A percentile compares a stretch with the other conserved stretches of the same genome.
These are phyloP conservation scores for Tenthredo amoena DNA, from an alignment of 2,888 invertebrate species.

Conservation along the genomic window DNA sequence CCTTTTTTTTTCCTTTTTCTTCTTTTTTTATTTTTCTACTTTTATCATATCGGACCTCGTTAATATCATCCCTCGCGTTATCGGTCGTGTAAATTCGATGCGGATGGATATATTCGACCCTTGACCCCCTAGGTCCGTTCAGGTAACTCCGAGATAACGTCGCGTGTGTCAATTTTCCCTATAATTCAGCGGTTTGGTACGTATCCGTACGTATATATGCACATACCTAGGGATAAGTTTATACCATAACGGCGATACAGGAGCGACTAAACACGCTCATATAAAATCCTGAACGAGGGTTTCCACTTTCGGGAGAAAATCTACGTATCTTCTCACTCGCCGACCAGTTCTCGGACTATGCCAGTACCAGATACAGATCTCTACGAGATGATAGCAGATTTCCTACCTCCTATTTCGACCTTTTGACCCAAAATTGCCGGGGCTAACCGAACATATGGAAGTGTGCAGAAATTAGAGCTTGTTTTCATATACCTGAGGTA, in stretches of 20 bases:
- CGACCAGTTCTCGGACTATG: too few relatives aligned
- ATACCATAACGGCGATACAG: not conserved
- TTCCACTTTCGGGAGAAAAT: not conserved
- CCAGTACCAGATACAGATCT: not conserved
- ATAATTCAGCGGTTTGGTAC: constrained; percentile 33
- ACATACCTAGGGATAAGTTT: not conserved
- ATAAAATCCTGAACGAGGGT: not conserved
- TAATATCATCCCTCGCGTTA: constrained; percentile 24
- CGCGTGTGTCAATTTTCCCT: constrained; percentile 28
- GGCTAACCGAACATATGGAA: not conserved
- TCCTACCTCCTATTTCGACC: not conserved
- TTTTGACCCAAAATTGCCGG: constrained; percentile 13
- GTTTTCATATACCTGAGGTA: not conserved
- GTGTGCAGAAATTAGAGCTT: not conserved
- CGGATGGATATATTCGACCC: constrained; percentile 37
- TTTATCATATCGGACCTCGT: not conserved
- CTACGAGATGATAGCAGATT: not conserved
- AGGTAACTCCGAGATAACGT: constrained; percentile 20
- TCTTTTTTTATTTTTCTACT: not conserved
- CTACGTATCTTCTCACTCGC: too few relatives aligned
- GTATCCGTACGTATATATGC: too few relatives aligned
- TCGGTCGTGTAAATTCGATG: constrained; percentile 27
- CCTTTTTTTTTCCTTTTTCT: not conserved
- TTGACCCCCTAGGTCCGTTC: not conserved
- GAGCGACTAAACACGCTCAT: not conserved